phyloP scores from a whole-genome alignment of 2,113 vertebrate species.

The Plestiodon gilberti region DNA sequence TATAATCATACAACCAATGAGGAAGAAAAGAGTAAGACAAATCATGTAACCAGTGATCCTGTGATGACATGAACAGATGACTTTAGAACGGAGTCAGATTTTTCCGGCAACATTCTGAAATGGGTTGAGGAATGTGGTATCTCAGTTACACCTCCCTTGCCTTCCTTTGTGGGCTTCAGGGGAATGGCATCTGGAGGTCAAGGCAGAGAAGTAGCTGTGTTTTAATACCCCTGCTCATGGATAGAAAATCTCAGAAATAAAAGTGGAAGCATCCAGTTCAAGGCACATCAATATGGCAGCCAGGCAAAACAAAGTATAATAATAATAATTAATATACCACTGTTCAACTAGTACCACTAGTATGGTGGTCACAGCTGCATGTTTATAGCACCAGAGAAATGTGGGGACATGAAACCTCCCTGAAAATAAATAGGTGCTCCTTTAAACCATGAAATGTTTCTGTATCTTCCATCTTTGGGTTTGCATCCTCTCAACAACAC shows the following conservation, averaged over 20 bases:
- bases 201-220: slow-evolving; percentile 1
- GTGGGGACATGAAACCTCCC: neutral
- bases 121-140: neutral
- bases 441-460: neutral
- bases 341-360: too few species aligned
- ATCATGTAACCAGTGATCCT: neutral
- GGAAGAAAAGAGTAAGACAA: neutral
- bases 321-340: too few species aligned
- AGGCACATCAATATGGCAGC: neutral
- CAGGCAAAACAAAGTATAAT: neutral
- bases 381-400: neutral
- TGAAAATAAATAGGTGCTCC: neutral
- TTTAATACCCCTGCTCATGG: neutral
- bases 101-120: neutral
- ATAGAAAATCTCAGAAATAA: neutral
- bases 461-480: neutral
- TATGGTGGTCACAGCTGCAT: neutral
- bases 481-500: neutral
- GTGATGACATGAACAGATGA: too few species aligned
- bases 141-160: neutral
- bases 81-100: neutral
- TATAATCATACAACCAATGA: too few species aligned
- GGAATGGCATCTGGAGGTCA: neutral
- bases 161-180: neutral
- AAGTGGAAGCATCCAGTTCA: too few species aligned